Evolutionary conservation across 2,797 vertebrate genomes (phyloP).

Genomic region (Myotis findleyi): DNA sequence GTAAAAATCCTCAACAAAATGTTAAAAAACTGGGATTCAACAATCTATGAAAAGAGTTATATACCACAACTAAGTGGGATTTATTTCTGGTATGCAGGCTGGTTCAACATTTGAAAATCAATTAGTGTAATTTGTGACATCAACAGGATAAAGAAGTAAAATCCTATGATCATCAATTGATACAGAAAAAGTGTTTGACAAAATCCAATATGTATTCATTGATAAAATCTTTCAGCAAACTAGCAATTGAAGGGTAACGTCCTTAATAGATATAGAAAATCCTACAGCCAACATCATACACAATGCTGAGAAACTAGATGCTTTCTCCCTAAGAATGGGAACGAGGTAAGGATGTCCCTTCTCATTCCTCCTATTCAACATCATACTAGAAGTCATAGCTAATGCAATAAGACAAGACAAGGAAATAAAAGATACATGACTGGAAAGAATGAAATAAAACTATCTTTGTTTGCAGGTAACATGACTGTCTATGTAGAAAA

Average conservation of each 20-base stretch:
- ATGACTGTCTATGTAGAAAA: conserved; percentile 9
- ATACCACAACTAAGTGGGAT: neutral
- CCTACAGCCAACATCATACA: neutral
- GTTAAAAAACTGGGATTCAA: neutral
- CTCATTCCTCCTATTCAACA: neutral
- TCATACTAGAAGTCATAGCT: neutral
- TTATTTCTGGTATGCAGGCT: neutral
- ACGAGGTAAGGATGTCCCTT: neutral
- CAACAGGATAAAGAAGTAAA: conserved; percentile 21
- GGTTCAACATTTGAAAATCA: neutral
- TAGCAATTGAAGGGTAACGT: neutral
- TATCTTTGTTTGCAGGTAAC: neutral
- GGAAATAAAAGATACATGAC: neutral
- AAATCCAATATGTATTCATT: neutral
- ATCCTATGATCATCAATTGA: neutral
- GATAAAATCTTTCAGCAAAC: neutral
- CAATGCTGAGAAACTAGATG: neutral
- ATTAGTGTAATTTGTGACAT: neutral
- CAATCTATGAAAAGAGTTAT: neutral
- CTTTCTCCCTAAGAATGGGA: neutral
- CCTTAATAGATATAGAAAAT: neutral
- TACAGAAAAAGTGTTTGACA: neutral
- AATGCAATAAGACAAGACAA: neutral
- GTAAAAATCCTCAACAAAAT: neutral
- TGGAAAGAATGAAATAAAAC: conserved; percentile 5